Conservation (phyloP, 2,113 vertebrate genomes). For the Lontra canadensis region DNA sequence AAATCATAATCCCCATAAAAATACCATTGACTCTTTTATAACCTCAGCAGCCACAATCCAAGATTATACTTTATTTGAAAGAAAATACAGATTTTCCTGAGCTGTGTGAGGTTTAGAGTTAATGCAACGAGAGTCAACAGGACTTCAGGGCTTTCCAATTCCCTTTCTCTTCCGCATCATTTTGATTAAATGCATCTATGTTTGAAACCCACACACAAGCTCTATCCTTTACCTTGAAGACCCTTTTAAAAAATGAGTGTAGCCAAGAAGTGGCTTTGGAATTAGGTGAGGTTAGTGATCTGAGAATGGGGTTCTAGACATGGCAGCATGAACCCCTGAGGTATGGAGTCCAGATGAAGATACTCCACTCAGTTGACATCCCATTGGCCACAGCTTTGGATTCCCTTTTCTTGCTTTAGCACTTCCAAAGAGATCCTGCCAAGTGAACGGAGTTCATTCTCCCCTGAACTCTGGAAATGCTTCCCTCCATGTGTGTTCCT, state of each 20-base stretch:
- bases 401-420: background rate
- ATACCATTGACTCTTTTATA: background rate
- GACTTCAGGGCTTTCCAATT: background rate
- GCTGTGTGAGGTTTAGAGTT: background rate
- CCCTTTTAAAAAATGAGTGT: background rate
- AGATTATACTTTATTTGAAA: constrained; percentile 37
- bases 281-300: background rate
- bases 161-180: background rate
- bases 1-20: background rate
- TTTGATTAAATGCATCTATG: constrained; percentile 49
- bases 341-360: background rate
- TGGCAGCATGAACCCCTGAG: background rate
- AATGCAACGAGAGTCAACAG: constrained; percentile 17
- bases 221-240: background rate
- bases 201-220: background rate
- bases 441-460: background rate
- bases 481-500: background rate
- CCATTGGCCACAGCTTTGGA: background rate
- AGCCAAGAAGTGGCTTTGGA: background rate
- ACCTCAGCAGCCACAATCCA: background rate
- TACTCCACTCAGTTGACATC: background rate
- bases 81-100: background rate
- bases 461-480: background rate
- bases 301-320: constrained; percentile 7
- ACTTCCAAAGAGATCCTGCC: background rate